Evolutionary conservation across 2,888 invertebrate species (phyloP).

Genomic region (Chrysopilus asiliformis): DNA sequence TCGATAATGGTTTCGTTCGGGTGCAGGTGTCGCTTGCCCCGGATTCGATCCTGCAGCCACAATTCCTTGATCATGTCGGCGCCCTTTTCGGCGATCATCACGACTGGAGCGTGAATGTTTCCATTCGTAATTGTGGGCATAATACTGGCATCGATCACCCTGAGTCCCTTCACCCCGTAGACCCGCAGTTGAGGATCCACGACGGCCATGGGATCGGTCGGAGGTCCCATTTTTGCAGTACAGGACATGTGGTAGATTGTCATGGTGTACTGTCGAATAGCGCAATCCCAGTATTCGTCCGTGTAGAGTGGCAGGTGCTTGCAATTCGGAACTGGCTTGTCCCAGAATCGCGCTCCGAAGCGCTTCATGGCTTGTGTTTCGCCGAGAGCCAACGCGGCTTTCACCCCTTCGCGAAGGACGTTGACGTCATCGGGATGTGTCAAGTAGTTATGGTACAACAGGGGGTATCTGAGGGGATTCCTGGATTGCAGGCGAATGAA

Average conservation of each 20-base stretch:
- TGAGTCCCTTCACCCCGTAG: constrained; percentile 60
- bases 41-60: constrained; percentile 43
- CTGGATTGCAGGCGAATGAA: constrained; percentile 56
- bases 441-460: constrained; percentile 84
- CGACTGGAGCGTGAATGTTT: constrained; percentile 74
- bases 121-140: constrained; percentile 81
- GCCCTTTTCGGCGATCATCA: constrained; percentile 80
- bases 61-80: constrained; percentile 65
- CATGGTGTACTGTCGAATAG: constrained; percentile 70
- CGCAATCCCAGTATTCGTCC: constrained; percentile 80
- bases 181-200: constrained; percentile 65
- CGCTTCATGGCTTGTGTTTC: constrained; percentile 64
- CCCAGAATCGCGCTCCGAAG: constrained; percentile 65
- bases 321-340: constrained; percentile 65
- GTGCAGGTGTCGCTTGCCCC: no score
- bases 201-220: constrained; percentile 62
- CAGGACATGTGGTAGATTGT: constrained; percentile 79
- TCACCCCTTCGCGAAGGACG: constrained; percentile 73
- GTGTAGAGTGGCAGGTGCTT: constrained; percentile 62
- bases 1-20: no score
- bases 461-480: constrained; percentile 66
- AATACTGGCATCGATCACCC: constrained; percentile 77
- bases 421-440: constrained; percentile 74
- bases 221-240: constrained; percentile 73
- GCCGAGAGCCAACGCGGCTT: constrained; percentile 67